phyloP scores from a whole-genome alignment of 2,888 invertebrate genomes.

The Agrotis clavis region DNA sequence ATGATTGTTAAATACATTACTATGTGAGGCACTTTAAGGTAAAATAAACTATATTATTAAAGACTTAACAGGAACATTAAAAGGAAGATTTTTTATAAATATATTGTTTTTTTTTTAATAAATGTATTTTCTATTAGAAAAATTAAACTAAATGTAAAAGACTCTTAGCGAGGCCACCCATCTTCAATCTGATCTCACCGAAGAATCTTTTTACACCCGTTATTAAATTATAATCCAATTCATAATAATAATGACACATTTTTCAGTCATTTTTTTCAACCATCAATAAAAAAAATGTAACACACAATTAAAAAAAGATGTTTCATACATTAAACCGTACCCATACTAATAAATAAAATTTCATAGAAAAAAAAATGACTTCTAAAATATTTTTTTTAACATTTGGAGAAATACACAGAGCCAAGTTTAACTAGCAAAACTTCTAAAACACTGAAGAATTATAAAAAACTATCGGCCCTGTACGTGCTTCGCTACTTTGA shows the following conservation, averaged over 20 bases:
- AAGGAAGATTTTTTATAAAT: constrained; percentile 23
- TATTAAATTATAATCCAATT: constrained; percentile 8
- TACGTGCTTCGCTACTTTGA: too few species aligned
- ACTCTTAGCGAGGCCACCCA: too few species aligned
- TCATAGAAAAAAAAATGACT: constrained; percentile 12
- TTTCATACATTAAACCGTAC: constrained; percentile 4
- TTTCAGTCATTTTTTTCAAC: constrained; percentile 5
- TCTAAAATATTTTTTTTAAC: constrained; percentile 7
- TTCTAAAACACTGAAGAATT: not conserved
- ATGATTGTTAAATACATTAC: not conserved
- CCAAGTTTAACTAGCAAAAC: not conserved
- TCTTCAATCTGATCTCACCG: too few species aligned
- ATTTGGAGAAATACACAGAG: constrained; percentile 5
- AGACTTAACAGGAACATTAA: constrained; percentile 49
- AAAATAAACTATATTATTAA: constrained; percentile 41
- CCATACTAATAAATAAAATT: constrained; percentile 26
- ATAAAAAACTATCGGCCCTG: too few species aligned
- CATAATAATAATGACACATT: constrained; percentile 12
- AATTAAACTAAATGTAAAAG: too few species aligned
- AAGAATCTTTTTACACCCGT: too few species aligned
- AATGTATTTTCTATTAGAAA: too few species aligned
- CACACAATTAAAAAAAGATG: constrained; percentile 1
- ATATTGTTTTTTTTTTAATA: too few species aligned
- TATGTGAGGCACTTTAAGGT: not conserved
- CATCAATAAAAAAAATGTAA: constrained; percentile 11